Conservation (phyloP, 2,113 vertebrate species). For the Entomyzon cyanotis region DNA sequence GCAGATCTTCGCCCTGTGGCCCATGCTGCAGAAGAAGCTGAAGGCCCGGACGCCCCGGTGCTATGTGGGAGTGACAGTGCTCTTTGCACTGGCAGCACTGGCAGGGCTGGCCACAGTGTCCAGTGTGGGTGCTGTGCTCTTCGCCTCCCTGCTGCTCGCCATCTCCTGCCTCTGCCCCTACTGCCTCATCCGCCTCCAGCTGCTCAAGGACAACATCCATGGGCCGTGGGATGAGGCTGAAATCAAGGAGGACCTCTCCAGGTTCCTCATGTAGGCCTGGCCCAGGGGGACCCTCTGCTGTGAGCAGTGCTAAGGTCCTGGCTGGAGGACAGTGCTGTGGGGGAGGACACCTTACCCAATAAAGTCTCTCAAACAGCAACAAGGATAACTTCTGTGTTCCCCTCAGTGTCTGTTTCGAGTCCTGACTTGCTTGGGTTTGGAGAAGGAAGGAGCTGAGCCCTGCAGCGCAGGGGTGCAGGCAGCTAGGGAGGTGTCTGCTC, state of each 20-base stretch:
- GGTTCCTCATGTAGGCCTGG: constrained; percentile 76
- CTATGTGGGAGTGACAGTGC: constrained; percentile 80
- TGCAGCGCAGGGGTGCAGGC: fast-evolving
- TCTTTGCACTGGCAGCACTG: constrained; percentile 80
- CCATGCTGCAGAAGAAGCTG: constrained; percentile 89
- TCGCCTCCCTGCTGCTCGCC: constrained; percentile 79
- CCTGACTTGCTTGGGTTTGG: neutral
- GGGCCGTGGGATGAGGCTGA: constrained; percentile 98
- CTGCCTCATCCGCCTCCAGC: constrained; percentile 87
- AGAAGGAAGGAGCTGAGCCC: neutral
- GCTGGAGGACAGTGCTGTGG: neutral
- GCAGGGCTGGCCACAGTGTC: constrained; percentile 80
- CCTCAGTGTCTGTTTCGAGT: neutral
- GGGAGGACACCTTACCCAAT: neutral
- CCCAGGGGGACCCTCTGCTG: neutral
- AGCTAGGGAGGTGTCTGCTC: fast-evolving
- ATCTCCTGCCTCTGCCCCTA: constrained; percentile 88
- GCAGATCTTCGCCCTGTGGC: constrained; percentile 95
- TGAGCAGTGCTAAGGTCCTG: neutral
- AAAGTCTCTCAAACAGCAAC: neutral
- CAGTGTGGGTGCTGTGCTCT: constrained; percentile 79
- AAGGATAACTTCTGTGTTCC: neutral
- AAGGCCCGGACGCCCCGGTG: constrained; percentile 76
- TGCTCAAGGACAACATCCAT: constrained; percentile 96
- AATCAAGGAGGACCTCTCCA: constrained; percentile 91